Base-by-base conservation (phyloP, 2,113 vertebrate genomes). In the Myotis davidii region DNA sequence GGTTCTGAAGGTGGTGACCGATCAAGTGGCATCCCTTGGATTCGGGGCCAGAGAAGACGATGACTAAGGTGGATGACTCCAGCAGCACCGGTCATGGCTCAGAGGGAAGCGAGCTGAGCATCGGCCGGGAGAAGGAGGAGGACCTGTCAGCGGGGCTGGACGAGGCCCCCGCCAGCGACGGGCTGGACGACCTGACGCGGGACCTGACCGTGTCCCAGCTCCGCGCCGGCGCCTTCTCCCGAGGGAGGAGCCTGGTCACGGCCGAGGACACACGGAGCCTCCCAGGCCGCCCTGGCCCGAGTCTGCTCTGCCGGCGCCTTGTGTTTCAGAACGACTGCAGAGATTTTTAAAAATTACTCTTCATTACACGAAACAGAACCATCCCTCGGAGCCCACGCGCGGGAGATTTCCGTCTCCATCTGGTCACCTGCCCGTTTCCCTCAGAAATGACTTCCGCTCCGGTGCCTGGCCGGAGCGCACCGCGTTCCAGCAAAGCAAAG, bases 121-220 rank as follows among this genome's bases (percentile, higher is more conserved):
- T 99, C 54, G 99, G 99, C 1, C 99, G 99, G 97, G 99, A 99
- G 97, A 99, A 99, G 34, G 99, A 99, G 45, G 98, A 98, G 64
- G 99, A 99, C 54, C 98, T 99, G 29, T 99, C 99, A 67, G 98
- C 99, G 65, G 99, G 99, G 20, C 98, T 98, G 16, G 99, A 99
- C 0, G 99, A 99, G 69, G 95, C 98, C 42, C 98, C 97, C 81
- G 78, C 96, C 97, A 99, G 99, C 79, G 98, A 99, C 83, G 27
- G 5, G 74, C 74, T n/a, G 0, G 74, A 50, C 0, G 45, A n/a
- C 45, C 74, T 50, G 74, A 77, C 74, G 3, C 45, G 50, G 74
- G 74, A 77, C 74, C 74, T 77, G 45, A 77, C 74, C 4, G 29
- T 50, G 45, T 77, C 74, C 25, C 73, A 50, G 73, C 45, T 76